Evolutionary conservation across 2,888 invertebrate species (phyloP), one percentile per base, ranked within the genome.

Genomic region (Lasioglossum figueresi): DNA sequence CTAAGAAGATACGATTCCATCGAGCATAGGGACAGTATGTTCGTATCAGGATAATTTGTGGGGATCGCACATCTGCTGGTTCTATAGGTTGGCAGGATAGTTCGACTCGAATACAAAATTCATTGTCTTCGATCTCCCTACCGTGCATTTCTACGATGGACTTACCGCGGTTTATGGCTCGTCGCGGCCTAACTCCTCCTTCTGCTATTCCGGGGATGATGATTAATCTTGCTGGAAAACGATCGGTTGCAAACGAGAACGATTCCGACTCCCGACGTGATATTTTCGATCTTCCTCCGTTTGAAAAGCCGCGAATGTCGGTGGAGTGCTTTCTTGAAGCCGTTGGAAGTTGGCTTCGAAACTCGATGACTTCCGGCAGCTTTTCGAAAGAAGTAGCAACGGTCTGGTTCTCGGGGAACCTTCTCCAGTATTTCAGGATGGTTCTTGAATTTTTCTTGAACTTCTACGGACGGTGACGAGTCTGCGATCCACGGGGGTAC

Each of bases 81-180:
- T 91, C 90, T 93, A 91, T 93, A 93, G 93, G 87, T 84, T 83
- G 84, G 83, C 84, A 86, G 91, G 90, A 92, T 91, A 91, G 90
- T 92, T 93, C 86, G 89, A 88, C 81, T 92, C 91, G 84, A 92
- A 94, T 94, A 89, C 90, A 95, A 95, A 94, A 95, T 95, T 95
- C 93, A 95, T 93, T 84, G 90, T 72, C 88, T 94, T 95, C 95
- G 95, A 95, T 95, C 91, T 92, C 78, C 66, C 81, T 85, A 87
- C 76, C 43, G 78, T 84, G 45, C 81, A 37, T 72, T 81, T 78
- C 79, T 87, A 79, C 76, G 83, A 83, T 52, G 74, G 77, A 86
- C 88, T 88, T 90, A 87, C 80, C 83, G 83, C 78, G 48, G 82
- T 83, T 82, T 66, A 48, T 74, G 40, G 78, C 76, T 70, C 56